Percentiles rank a stretch among this genome's conserved stretches.
Evolutionary conservation across 1,140 invertebrate species (phyloP).

Genomic region (Psix sp.): DNA sequence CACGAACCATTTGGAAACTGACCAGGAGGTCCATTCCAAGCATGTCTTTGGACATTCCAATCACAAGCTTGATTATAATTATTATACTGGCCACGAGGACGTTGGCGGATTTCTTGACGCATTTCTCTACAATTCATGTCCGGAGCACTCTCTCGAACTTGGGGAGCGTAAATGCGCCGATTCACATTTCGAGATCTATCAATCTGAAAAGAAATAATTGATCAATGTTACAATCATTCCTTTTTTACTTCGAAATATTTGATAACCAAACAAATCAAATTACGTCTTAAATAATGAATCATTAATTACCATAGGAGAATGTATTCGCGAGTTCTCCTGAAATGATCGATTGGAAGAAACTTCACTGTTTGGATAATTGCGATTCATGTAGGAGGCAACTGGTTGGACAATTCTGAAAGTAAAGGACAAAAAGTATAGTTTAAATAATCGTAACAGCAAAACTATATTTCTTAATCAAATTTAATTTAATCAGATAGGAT

Average conservation of each 20-base stretch:
- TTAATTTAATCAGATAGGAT: constrained; percentile 77
- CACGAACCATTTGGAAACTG: constrained; percentile 67
- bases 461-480: no score
- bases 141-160: constrained; percentile 62
- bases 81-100: constrained; percentile 64
- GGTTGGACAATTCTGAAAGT: constrained; percentile 68
- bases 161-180: constrained; percentile 63
- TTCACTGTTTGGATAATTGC: constrained; percentile 65
- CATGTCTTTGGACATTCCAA: constrained; percentile 56
- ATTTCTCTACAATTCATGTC: constrained; percentile 41
- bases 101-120: constrained; percentile 64
- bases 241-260: neutral
- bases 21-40: constrained; percentile 48
- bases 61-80: constrained; percentile 63
- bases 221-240: neutral
- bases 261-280: neutral
- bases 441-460: constrained; percentile 6
- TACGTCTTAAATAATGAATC: constrained; percentile 11
- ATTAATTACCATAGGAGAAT: constrained; percentile 68
- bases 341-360: constrained; percentile 66
- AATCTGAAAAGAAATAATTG: constrained; percentile 33
- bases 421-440: constrained; percentile 34
- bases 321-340: constrained; percentile 65
- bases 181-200: constrained; percentile 63
- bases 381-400: constrained; percentile 64